phyloP scores from a whole-genome alignment of 2,113 vertebrate species.

The Oreochromis niloticus region DNA sequence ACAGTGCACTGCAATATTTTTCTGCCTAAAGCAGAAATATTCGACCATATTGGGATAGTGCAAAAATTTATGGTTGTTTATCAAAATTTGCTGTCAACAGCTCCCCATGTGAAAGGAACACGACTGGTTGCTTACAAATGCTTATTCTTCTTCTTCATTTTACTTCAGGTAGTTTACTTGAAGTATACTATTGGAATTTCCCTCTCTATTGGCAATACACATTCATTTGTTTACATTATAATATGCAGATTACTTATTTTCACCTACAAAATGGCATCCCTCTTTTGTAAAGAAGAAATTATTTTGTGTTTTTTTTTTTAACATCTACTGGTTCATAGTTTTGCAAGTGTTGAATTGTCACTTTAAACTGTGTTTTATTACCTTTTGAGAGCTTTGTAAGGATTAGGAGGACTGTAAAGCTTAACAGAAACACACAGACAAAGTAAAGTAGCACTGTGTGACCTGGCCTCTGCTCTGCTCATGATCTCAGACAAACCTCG shows the following conservation, averaged over 20 bases:
- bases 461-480: constrained; percentile 28
- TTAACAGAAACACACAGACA: constrained; percentile 29
- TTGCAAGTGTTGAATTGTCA: constrained; percentile 46
- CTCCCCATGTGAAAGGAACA: background rate
- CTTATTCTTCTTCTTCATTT: constrained; percentile 18
- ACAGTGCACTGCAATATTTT: background rate
- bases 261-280: background rate
- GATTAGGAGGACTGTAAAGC: constrained; percentile 52
- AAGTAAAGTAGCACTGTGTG: constrained; percentile 49
- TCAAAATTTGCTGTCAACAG: constrained; percentile 31
- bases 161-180: background rate
- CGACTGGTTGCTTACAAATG: constrained; percentile 21
- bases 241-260: constrained; percentile 5
- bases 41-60: constrained; percentile 7
- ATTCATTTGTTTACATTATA: background rate
- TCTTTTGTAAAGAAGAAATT: background rate
- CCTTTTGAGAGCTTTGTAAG: constrained; percentile 43
- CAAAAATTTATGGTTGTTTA: background rate
- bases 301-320: background rate
- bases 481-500: constrained; percentile 39
- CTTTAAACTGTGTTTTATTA: constrained; percentile 58
- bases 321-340: background rate
- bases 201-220: background rate
- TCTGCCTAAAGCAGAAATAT: constrained; percentile 11
- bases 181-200: background rate